phyloP scores from a whole-genome alignment of 2,888 invertebrate genomes.

The Dastarcus helophoroides region DNA sequence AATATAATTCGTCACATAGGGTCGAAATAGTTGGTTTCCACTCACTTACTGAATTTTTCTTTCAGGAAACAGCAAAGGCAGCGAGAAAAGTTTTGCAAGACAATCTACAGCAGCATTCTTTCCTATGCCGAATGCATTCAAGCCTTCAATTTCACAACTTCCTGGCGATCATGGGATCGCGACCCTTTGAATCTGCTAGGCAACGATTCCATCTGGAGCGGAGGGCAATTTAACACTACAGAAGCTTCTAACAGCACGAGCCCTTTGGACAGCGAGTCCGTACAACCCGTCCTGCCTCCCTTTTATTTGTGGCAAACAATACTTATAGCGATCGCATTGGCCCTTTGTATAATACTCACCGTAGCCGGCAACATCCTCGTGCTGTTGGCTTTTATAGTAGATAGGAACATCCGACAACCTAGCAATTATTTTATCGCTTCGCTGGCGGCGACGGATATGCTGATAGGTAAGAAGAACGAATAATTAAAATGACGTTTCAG shows the following conservation, averaged over 20 bases:
- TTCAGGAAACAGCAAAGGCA: constrained; percentile 63
- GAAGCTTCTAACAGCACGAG: constrained; percentile 13
- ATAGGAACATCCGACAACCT: constrained; percentile 87
- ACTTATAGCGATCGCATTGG: constrained; percentile 76
- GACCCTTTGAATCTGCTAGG: constrained; percentile 31
- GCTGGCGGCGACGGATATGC: constrained; percentile 90
- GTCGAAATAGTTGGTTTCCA: too few species aligned
- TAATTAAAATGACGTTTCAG: too few species aligned
- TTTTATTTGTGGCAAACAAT: constrained; percentile 85
- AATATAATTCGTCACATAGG: too few species aligned
- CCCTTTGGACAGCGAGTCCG: constrained; percentile 19
- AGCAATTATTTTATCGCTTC: constrained; percentile 99
- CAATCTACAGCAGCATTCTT: constrained; percentile 48
- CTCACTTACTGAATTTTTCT: constrained; percentile 16
- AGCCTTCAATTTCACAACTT: constrained; percentile 35
- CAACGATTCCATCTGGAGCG: constrained; percentile 18
- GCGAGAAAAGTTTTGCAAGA: constrained; percentile 61
- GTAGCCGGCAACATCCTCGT: constrained; percentile 94
- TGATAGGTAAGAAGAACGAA: constrained; percentile 82
- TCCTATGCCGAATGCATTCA: constrained; percentile 51
- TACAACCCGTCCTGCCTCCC: constrained; percentile 58
- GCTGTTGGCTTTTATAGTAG: constrained; percentile 87
- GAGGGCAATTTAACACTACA: constrained; percentile 14
- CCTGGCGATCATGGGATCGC: constrained; percentile 27
- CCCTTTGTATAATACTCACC: constrained; percentile 81